These are phyloP conservation scores for Neomonachus schauinslandi DNA, from an alignment of 2,113 vertebrate species.

Conservation along the genomic window DNA sequence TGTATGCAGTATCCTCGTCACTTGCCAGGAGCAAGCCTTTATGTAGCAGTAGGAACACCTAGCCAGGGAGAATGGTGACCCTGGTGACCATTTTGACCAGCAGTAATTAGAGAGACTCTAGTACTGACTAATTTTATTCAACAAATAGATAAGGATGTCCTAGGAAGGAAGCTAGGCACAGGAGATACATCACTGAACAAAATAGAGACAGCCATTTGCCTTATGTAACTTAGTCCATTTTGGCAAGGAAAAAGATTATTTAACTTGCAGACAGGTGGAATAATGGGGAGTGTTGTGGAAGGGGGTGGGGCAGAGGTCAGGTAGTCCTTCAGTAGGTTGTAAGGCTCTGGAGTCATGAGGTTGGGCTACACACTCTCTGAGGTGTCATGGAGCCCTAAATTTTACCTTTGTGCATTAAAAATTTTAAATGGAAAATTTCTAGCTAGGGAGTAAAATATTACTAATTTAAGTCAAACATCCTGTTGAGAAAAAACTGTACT, in stretches of 20 bases:
- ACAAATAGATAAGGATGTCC: neutral
- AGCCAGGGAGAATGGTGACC: neutral
- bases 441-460: neutral
- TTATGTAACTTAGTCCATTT: neutral
- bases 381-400: neutral
- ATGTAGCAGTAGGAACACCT: neutral
- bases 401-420: neutral
- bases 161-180: neutral
- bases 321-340: neutral
- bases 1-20: neutral
- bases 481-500: neutral
- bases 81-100: neutral
- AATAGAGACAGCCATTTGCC: neutral
- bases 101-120: neutral
- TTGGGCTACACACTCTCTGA: no score
- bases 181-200: neutral
- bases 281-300: neutral
- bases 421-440: neutral
- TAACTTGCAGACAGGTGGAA: neutral
- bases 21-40: neutral
- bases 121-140: neutral
- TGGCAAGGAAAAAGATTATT: neutral
- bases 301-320: neutral
- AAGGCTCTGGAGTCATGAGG: neutral
- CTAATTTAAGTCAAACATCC: neutral